Conservation (phyloP, 2,888 invertebrate genomes). For the Ochropleura leucogaster region DNA sequence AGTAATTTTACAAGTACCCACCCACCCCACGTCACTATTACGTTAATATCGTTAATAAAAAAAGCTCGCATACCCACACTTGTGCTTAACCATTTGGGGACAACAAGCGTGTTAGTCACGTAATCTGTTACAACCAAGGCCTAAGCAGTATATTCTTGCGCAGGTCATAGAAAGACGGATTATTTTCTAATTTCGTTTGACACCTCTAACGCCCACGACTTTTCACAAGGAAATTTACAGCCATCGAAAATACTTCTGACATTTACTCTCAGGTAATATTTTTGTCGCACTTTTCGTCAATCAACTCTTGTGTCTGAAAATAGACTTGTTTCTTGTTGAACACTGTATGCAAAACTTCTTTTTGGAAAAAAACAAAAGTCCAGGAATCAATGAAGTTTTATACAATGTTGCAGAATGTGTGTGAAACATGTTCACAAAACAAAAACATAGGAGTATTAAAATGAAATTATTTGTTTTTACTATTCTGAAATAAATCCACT, state of each 20-base stretch:
- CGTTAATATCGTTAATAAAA: not conserved
- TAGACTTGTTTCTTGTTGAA: conserved; percentile 10
- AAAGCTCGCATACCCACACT: no score
- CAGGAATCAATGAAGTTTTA: not conserved
- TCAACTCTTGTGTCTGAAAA: conserved; percentile 5
- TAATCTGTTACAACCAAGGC: not conserved
- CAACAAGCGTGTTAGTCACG: not conserved
- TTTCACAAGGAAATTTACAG: conserved; percentile 22
- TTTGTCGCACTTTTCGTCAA: conserved; percentile 19
- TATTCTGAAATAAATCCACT: not conserved
- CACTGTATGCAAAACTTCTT: not conserved
- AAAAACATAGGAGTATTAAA: not conserved
- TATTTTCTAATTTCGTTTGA: conserved; percentile 6
- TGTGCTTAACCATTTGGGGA: not conserved
- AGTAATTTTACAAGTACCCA: not conserved
- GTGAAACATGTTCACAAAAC: not conserved
- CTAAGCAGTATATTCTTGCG: conserved; percentile 22
- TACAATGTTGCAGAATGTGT: not conserved
- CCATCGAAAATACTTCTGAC: conserved; percentile 1
- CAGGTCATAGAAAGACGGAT: conserved; percentile 25
- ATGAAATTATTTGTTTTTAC: not conserved
- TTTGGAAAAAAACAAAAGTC: not conserved
- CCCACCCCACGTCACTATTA: no score
- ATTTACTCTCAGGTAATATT: conserved; percentile 3
- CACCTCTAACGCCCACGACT: conserved; percentile 18